phyloP scores from a whole-genome alignment of 2,888 invertebrate species.

The Clostera curtula region DNA sequence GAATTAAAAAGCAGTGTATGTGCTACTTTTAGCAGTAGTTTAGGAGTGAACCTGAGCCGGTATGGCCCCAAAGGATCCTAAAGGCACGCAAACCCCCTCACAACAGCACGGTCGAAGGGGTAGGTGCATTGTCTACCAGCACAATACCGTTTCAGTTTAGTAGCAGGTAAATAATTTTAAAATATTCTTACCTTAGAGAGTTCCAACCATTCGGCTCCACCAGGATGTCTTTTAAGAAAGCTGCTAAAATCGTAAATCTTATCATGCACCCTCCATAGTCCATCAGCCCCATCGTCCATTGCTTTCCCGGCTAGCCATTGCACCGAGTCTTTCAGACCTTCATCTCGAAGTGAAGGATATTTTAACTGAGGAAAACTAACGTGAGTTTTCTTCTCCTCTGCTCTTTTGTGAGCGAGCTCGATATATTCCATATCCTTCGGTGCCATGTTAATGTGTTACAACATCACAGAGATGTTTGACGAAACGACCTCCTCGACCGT shows the following conservation, averaged over 20 bases:
- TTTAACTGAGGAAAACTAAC: slow-evolving; percentile 71
- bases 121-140: too few relatives aligned
- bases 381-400: slow-evolving; percentile 50
- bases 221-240: slow-evolving; percentile 89
- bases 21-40: too few relatives aligned
- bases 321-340: slow-evolving; percentile 52
- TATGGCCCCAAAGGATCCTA: too few relatives aligned
- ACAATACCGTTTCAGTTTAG: too few relatives aligned
- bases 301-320: slow-evolving; percentile 80
- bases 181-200: slow-evolving; percentile 76
- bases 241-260: slow-evolving; percentile 88
- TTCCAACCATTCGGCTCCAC: slow-evolving; percentile 85
- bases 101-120: too few relatives aligned
- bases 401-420: slow-evolving; percentile 37
- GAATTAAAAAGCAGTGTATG: too few relatives aligned
- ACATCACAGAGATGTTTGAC: too few relatives aligned
- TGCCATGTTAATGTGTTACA: slow-evolving; percentile 39
- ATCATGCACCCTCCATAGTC: slow-evolving; percentile 85
- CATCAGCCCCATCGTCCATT: slow-evolving; percentile 82
- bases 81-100: too few relatives aligned
- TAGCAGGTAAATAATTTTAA: not conserved
- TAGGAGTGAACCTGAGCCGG: too few relatives aligned
- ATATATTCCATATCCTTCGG: slow-evolving; percentile 38
- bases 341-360: slow-evolving; percentile 67
- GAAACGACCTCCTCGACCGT: too few relatives aligned